Evolutionary conservation across 2,888 invertebrate species (phyloP).

Genomic region (Drosophila falleni): DNA sequence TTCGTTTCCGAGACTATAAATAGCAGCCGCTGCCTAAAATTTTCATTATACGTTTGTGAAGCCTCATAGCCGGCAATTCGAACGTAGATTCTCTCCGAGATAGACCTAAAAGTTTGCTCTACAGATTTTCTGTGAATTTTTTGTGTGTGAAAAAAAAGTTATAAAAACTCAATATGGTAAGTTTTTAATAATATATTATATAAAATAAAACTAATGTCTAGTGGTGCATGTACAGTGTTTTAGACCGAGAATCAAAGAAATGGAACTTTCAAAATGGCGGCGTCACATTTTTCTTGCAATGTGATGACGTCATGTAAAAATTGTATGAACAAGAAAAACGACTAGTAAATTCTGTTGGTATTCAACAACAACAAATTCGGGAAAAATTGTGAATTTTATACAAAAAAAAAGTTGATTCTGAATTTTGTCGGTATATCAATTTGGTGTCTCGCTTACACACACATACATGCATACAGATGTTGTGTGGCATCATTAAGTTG

Average conservation of each 20-base stretch:
- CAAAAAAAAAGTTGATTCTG: too few species aligned
- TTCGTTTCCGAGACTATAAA: slow-evolving; percentile 86
- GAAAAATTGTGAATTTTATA: too few species aligned
- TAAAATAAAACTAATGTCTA: neutral
- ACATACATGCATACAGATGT: neutral
- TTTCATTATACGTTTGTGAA: slow-evolving; percentile 89
- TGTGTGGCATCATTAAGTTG: slow-evolving; percentile 26
- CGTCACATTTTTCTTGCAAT: slow-evolving; percentile 13
- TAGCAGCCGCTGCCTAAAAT: slow-evolving; percentile 86
- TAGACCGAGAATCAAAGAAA: neutral
- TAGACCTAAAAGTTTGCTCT: slow-evolving; percentile 48
- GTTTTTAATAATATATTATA: slow-evolving; percentile 40
- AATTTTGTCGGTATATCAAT: neutral
- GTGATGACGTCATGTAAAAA: slow-evolving; percentile 65
- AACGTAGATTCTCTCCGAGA: slow-evolving; percentile 84
- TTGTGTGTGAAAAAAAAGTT: slow-evolving; percentile 73
- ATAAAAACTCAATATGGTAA: slow-evolving; percentile 83
- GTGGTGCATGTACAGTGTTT: neutral
- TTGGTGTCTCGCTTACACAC: slow-evolving; percentile 16
- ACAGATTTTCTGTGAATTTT: slow-evolving; percentile 71
- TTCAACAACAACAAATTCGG: neutral
- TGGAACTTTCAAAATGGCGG: slow-evolving; percentile 53
- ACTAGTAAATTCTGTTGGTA: neutral
- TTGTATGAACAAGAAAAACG: neutral
- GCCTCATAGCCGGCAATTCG: slow-evolving; percentile 89